Base-by-base conservation (phyloP, 2,797 vertebrate genomes). In the Phoeniculus purpureus region DNA sequence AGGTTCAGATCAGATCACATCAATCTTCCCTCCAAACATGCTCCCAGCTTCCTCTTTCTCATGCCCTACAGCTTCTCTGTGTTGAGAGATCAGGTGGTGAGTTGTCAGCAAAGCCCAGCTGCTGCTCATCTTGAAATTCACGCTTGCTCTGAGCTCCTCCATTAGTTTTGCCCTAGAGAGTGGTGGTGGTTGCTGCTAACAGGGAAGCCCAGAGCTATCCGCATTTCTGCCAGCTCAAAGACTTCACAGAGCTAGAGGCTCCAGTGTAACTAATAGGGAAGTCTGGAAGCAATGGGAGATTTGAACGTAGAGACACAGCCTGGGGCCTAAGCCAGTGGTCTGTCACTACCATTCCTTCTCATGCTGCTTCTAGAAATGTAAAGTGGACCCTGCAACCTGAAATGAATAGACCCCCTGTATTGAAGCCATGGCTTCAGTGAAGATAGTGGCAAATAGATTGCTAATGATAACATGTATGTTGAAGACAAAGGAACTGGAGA, bases 291-390 rank as follows among this genome's bases (percentile, higher is more conserved):
- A 15, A 51, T 43, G 61, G 78, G 87, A 95, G 92, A 93, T 86
- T n/a, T 59, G 89, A 81, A 43, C 0, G 7, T 8, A 75, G 85
- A 75, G 92, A 96, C 55, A 59, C 47, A 14, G 84, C 96, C 93
- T 2, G 45, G 22, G 87, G 95, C 66, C 13, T 0, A 11, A 95
- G 93, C 96, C 96, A 95, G 95, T 95, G 88, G 86, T 92, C 93
- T 96, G 96, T 96, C 96, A 95, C 73, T 95, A 47, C 60, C 2
- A 1, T 80, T 97, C 37, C 86, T 89, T 58, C 88, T 95, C 95
- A 93, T 3, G 25, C 82, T 67, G 61, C 51, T 92, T n/a, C 70
- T 65, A 72, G 70, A 62, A 74, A 45, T 17, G 23, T 31, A 12
- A 20, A 88, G 70, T 10, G 43, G 62, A 60, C 29, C 18, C 78